Evolutionary conservation across 2,113 vertebrate species (phyloP).

Genomic region (Strix uralensis): DNA sequence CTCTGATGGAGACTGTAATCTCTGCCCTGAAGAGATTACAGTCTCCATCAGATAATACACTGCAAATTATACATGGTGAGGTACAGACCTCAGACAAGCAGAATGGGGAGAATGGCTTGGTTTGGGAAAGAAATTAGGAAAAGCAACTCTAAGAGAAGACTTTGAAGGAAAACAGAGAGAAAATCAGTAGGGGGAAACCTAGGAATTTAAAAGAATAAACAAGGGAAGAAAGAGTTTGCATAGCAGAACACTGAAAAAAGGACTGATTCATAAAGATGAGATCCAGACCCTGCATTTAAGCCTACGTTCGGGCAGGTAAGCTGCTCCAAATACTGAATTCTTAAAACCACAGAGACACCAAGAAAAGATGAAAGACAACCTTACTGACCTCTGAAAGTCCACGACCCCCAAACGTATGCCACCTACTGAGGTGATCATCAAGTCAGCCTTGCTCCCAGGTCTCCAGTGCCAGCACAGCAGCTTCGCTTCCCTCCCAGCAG

Average conservation of each 20-base stretch:
- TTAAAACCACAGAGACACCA: neutral
- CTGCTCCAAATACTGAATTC: neutral
- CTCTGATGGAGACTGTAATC: too few species aligned
- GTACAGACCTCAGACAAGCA: neutral
- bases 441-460: neutral
- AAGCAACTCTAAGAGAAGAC: neutral
- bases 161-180: neutral
- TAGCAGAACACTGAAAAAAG: neutral
- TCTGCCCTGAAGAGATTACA: conserved; percentile 22
- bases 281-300: neutral
- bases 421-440: neutral
- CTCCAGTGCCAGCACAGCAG: neutral
- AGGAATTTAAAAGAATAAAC: neutral
- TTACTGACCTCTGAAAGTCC: neutral
- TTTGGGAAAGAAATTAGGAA: neutral
- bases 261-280: neutral
- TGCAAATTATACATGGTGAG: conserved; percentile 15
- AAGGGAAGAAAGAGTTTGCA: neutral
- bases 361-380: neutral
- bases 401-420: neutral
- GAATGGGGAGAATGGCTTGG: neutral
- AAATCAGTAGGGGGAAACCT: neutral
- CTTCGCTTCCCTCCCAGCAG: neutral
- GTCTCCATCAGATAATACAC: neutral
- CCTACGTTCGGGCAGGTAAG: neutral